phyloP scores from a whole-genome alignment of 2,888 invertebrate genomes.

The Ophion ventricosus region DNA sequence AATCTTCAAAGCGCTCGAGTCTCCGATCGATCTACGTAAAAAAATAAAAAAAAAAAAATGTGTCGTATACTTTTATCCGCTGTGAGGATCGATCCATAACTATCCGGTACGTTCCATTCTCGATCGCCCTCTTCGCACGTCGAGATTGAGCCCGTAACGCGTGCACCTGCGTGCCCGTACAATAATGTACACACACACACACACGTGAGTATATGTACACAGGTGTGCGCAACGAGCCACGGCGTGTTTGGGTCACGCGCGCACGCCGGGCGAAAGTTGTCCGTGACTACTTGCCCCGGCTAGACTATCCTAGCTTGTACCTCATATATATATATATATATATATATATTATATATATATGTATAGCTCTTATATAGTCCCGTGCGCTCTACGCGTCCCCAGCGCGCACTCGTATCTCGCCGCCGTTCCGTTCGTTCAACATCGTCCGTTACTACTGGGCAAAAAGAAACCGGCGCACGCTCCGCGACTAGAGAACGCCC shows the following conservation, averaged over 20 bases:
- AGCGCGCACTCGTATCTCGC: too few species aligned
- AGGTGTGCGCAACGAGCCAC: conserved; percentile 8
- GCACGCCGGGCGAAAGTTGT: conserved; percentile 62
- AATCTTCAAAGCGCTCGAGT: too few species aligned
- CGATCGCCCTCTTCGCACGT: not conserved
- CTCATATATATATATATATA: too few species aligned
- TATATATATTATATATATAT: too few species aligned
- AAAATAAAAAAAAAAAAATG: too few species aligned
- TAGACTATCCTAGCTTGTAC: conserved; percentile 39
- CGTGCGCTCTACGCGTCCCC: conserved; percentile 8
- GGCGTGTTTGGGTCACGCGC: conserved; percentile 38
- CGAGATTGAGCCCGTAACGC: not conserved
- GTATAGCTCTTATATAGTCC: too few species aligned
- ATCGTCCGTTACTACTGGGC: conserved; percentile 57
- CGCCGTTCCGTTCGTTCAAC: conserved; percentile 33
- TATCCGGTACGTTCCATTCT: not conserved
- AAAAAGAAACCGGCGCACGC: conserved; percentile 35
- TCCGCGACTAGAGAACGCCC: conserved; percentile 11
- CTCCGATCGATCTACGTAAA: too few species aligned
- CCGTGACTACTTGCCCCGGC: conserved; percentile 51
- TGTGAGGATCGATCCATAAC: not conserved
- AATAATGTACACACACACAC: not conserved
- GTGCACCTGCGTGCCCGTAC: too few species aligned
- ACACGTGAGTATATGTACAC: not conserved
- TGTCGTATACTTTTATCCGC: too few species aligned